Base-by-base conservation (phyloP, 2,888 invertebrate genomes). In the Brachynemurus nebulosus region DNA sequence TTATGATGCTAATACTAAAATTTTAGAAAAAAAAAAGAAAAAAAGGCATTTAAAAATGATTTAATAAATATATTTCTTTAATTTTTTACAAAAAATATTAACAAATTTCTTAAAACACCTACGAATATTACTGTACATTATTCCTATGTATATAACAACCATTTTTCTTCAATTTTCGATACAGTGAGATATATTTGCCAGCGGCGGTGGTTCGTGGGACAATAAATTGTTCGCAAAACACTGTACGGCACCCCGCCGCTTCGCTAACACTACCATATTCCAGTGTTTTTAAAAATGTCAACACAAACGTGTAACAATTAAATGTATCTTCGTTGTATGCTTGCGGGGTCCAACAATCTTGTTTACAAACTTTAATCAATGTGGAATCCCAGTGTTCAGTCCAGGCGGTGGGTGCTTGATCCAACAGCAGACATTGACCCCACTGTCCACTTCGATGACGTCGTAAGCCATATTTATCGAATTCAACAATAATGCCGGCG, bases 261-360 rank as follows among this genome's bases (percentile, higher is more conserved):
- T 76, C 72, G 42, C 80, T 81, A 33, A 86, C 67, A 52, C 74
- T 74, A 6, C 77, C 78, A 56, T 82, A 81, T 52, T 78, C 75
- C 12, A 91, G 69, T 33, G 75, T 72, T 55, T 77, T 72, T 44
- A 91, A 64, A 63, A 90, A 90, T 25, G 80, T 76, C 47, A 90
- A 67, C 8, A 90, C 86, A 65, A 91, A 91, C 36, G 81, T 80
- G 57, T 88, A 90, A 60, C 91, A 91, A 62, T 91, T 91, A 64
- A 84, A 77, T 36, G 71, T 69, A 49, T 76, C 75, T 65, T 85
- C 82, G 57, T 83, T 68, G 60, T 91, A 91, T 55, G 76, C 71
- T 35, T 71, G 67, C 17, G 76, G 62, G 40, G 74, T 74, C 85
- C 85, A 86, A 41, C 71, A 66, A 30, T 70, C 59, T 55, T 76